phyloP scores from a whole-genome alignment of 1,140 invertebrate genomes.

The Triops cancriformis region DNA sequence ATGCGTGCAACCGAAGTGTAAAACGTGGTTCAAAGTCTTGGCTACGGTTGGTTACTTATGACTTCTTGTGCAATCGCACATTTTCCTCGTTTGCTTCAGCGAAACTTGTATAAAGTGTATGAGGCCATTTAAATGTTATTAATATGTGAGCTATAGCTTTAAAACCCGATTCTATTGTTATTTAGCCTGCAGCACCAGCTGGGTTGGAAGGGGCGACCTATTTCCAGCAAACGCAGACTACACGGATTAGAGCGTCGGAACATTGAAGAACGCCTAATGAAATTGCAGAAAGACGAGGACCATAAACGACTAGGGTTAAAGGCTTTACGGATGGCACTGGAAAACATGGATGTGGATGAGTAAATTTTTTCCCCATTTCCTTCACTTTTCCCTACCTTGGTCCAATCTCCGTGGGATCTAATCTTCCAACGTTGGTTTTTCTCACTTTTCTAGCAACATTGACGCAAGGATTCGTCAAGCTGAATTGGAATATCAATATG shows the following conservation, averaged over 20 bases:
- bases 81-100: background rate
- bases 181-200: conserved; percentile 4
- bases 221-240: conserved; percentile 20
- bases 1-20: background rate
- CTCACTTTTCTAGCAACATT: conserved; percentile 59
- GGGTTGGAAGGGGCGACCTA: conserved; percentile 12
- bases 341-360: conserved; percentile 70
- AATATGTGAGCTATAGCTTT: background rate
- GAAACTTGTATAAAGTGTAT: background rate
- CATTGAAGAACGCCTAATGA: conserved; percentile 56
- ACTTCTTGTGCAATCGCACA: background rate
- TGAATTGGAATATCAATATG: conserved; percentile 76
- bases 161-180: background rate
- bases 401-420: conserved; percentile 18
- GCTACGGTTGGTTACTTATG: background rate
- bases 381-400: conserved; percentile 4
- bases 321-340: conserved; percentile 61
- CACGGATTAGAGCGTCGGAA: conserved; percentile 48
- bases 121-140: background rate
- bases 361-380: conserved; percentile 40
- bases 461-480: conserved; percentile 82
- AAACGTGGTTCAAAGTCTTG: background rate
- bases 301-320: conserved; percentile 61
- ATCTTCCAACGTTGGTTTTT: conserved; percentile 18
- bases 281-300: conserved; percentile 58